Percentiles rank a stretch among this genome's conserved stretches.
Conservation (phyloP, 2,113 vertebrate species). For the Penelope pileata region DNA sequence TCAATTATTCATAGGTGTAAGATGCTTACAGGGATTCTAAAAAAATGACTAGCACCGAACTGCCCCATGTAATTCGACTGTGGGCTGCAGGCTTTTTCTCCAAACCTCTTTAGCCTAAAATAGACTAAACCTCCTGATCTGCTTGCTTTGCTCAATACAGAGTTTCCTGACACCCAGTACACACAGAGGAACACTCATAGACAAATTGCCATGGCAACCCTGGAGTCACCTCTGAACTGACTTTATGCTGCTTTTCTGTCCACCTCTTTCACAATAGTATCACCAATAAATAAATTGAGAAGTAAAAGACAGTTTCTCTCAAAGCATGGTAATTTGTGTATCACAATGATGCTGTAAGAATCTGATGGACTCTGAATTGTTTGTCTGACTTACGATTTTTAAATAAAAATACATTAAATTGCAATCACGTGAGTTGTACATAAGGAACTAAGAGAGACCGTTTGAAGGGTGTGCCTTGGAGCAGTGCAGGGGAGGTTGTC, state of each 20-base stretch:
- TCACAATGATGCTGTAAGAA: neutral
- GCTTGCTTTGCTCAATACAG: neutral
- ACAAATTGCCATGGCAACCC: constrained; percentile 62
- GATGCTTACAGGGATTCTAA: neutral
- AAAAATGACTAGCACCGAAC: neutral
- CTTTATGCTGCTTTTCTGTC: constrained; percentile 41
- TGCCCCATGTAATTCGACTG: neutral
- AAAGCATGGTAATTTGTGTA: neutral
- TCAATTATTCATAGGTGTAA: neutral
- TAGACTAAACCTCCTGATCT: constrained; percentile 2
- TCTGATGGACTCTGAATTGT: neutral
- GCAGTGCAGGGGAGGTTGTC: neutral
- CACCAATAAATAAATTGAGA: neutral
- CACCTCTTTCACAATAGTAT: neutral
- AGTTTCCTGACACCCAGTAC: neutral
- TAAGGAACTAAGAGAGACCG: neutral
- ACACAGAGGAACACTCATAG: neutral
- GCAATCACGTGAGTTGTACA: neutral
- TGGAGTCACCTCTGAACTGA: constrained; percentile 17
- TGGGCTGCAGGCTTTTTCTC: neutral
- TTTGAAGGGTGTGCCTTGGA: neutral
- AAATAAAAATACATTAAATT: neutral
- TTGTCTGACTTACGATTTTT: neutral
- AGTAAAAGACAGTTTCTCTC: neutral
- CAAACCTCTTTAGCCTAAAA: constrained; percentile 18